Conservation (phyloP, 2,113 vertebrate species). For the Heterotilapia buettikoferi region DNA sequence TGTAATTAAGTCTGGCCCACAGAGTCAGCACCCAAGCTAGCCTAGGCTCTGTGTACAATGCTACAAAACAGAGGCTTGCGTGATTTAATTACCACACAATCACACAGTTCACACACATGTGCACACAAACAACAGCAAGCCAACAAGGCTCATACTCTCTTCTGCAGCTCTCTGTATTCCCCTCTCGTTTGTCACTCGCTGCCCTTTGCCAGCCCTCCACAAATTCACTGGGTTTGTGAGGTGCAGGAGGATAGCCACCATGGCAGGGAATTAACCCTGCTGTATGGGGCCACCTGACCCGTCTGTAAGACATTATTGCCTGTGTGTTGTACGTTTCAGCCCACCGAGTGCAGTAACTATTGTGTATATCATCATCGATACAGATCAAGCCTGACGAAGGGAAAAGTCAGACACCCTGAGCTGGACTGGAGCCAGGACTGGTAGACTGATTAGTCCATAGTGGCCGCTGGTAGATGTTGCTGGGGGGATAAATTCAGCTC, state of each 20-base stretch:
- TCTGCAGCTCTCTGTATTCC: neutral
- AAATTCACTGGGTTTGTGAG: neutral
- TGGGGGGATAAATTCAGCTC: conserved; percentile 1
- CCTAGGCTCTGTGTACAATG: neutral
- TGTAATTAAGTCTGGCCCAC: conserved; percentile 50
- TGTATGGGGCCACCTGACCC: conserved; percentile 15
- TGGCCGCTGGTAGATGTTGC: conserved; percentile 20
- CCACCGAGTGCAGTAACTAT: conserved; percentile 1
- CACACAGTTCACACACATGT: neutral
- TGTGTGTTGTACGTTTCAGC: conserved; percentile 6
- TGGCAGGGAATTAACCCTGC: conserved; percentile 23
- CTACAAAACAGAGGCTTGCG: conserved; percentile 17
- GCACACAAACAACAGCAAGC: neutral
- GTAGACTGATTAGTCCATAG: conserved; percentile 33
- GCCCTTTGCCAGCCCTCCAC: conserved; percentile 10
- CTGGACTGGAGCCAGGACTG: neutral
- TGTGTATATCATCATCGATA: conserved; percentile 38
- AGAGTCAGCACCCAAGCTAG: conserved; percentile 17
- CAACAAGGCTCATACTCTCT: neutral
- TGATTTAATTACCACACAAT: conserved; percentile 51
- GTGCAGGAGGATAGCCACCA: neutral
- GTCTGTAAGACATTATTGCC: conserved; percentile 26
- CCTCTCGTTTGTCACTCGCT: conserved; percentile 10
- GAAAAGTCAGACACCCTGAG: neutral
- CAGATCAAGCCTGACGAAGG: conserved; percentile 28